These are phyloP conservation scores for Promerops cafer DNA, from an alignment of 2,113 vertebrate species.

Conservation along the genomic window DNA sequence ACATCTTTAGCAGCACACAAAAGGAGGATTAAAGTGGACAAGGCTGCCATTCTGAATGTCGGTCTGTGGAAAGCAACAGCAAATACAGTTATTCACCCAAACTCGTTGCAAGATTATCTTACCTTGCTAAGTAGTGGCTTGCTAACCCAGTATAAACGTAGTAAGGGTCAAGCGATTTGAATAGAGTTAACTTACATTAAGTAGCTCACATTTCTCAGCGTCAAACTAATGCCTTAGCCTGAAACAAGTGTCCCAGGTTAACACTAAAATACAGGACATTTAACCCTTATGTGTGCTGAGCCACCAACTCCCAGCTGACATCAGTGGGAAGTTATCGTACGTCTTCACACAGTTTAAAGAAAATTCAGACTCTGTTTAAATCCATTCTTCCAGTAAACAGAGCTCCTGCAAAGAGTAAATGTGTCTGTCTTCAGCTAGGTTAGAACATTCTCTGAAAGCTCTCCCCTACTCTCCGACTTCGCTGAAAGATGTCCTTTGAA, in stretches of 20 bases:
- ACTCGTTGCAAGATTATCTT: background rate
- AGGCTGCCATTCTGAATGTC: constrained; percentile 62
- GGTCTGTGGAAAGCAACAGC: constrained; percentile 62
- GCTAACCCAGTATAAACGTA: background rate
- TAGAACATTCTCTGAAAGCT: background rate
- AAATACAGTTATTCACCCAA: constrained; percentile 36
- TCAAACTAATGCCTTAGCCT: background rate
- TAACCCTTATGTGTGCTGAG: background rate
- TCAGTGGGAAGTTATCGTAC: background rate
- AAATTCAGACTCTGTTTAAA: background rate
- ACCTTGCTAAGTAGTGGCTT: background rate
- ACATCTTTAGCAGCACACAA: constrained; percentile 63
- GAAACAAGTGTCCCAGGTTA: background rate
- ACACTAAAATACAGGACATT: background rate
- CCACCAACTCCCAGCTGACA: background rate
- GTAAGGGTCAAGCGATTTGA: background rate
- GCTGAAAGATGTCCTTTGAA: background rate
- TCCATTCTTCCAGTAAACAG: background rate
- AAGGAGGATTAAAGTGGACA: constrained; percentile 70
- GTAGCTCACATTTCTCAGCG: background rate
- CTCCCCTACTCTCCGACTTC: background rate
- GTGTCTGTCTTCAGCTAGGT: background rate
- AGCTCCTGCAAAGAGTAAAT: background rate
- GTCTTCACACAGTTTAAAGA: background rate
- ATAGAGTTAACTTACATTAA: background rate